Evolutionary conservation across 2,888 invertebrate genomes (phyloP).

Genomic region (Thalpophila matura): DNA sequence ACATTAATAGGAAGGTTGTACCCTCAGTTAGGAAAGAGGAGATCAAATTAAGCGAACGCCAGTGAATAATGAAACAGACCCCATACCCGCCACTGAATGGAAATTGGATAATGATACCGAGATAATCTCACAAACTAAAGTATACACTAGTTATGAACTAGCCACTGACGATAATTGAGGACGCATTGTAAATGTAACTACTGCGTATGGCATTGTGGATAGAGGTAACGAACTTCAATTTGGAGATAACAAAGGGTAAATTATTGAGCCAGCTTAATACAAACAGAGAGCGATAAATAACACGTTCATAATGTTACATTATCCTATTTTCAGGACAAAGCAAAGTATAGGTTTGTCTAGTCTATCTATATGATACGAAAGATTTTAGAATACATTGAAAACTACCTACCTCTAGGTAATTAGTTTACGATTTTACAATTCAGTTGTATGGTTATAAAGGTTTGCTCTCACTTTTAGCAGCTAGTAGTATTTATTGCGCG

Average conservation of each 20-base stretch:
- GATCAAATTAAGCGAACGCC: conserved; percentile 52
- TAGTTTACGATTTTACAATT: neutral
- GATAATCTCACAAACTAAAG: conserved; percentile 54
- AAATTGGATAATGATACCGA: conserved; percentile 58
- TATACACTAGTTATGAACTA: conserved; percentile 55
- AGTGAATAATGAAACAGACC: conserved; percentile 57
- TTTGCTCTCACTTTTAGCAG: conserved; percentile 51
- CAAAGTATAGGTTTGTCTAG: conserved; percentile 15
- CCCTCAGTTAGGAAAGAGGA: conserved; percentile 30
- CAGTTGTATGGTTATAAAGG: conserved; percentile 24
- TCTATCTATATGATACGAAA: neutral
- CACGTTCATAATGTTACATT: conserved; percentile 39
- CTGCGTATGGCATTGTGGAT: conserved; percentile 34
- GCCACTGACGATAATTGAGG: conserved; percentile 53
- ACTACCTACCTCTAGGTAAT: neutral
- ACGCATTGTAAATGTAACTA: conserved; percentile 51
- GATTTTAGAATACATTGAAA: neutral
- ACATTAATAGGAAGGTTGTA: conserved; percentile 28
- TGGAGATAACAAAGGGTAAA: conserved; percentile 64
- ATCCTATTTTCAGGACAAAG: conserved; percentile 32
- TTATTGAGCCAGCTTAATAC: conserved; percentile 55
- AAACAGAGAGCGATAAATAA: conserved; percentile 47
- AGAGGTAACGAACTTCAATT: conserved; percentile 60
- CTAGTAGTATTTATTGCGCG: conserved; percentile 35
- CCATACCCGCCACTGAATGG: conserved; percentile 51